phyloP scores from a whole-genome alignment of 2,113 vertebrate species.

The Zosterops pallidus region DNA sequence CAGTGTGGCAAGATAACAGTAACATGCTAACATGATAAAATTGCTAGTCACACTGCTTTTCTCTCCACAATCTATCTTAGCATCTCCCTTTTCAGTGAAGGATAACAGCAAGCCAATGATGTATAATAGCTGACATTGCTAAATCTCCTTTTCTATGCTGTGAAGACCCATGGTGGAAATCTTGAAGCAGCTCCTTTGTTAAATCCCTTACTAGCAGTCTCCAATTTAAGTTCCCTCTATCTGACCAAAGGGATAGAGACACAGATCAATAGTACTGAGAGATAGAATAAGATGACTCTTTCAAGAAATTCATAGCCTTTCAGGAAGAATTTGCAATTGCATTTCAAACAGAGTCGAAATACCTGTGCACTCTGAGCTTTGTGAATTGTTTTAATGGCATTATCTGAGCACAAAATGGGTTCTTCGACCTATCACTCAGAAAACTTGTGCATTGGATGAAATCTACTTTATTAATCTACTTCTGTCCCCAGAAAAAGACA shows the following conservation, averaged over 20 bases:
- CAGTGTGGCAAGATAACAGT: not conserved
- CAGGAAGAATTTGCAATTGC: not conserved
- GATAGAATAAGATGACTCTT: not conserved
- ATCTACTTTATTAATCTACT: not conserved
- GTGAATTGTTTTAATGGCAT: not conserved
- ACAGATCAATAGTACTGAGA: conserved; percentile 9
- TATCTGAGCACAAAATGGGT: not conserved
- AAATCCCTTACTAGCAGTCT: not conserved
- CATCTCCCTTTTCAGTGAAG: not conserved
- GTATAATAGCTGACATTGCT: not conserved
- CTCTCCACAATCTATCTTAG: not conserved
- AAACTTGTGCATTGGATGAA: not conserved
- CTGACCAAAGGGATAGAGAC: not conserved
- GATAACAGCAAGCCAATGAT: not conserved
- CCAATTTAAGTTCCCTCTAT: not conserved
- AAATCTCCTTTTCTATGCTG: not conserved
- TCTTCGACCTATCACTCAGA: not conserved
- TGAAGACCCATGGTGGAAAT: not conserved
- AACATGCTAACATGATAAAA: not conserved
- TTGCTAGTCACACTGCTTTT: not conserved
- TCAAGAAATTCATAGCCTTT: not conserved
- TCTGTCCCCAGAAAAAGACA: not conserved
- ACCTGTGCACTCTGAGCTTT: not conserved
- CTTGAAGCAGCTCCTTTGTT: not conserved
- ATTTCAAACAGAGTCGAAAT: not conserved